Conservation (phyloP, 2,113 vertebrate species). For the Paedocypris sp. region DNA sequence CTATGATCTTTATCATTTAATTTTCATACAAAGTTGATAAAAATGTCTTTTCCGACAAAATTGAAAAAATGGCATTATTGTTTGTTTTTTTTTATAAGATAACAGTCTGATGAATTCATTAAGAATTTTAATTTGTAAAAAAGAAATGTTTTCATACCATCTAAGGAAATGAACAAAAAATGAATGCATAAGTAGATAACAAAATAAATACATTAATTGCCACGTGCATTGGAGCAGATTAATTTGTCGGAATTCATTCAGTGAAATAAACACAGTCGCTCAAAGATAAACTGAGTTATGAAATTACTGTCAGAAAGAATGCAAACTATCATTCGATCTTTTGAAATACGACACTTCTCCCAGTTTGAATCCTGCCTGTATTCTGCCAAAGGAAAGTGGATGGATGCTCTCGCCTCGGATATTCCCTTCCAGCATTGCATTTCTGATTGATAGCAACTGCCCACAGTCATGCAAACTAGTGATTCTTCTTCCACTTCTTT, state of each 20-base stretch:
- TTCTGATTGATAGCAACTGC: constrained; percentile 25
- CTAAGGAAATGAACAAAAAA: too few relatives aligned
- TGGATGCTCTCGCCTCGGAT: neutral
- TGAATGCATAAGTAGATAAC: too few relatives aligned
- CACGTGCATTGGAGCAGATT: too few relatives aligned
- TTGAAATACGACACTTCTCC: neutral
- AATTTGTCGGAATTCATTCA: neutral
- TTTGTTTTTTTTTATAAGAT: too few relatives aligned
- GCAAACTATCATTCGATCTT: neutral
- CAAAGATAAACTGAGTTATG: neutral
- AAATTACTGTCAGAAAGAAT: neutral
- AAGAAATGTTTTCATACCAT: too few relatives aligned
- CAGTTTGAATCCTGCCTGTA: neutral
- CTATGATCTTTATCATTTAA: too few relatives aligned
- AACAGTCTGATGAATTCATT: too few relatives aligned
- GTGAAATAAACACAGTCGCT: neutral
- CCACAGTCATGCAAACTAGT: constrained; percentile 40
- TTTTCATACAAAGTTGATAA: too few relatives aligned
- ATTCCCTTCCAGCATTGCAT: neutral
- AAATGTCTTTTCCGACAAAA: too few relatives aligned
- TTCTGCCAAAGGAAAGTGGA: neutral
- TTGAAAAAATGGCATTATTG: too few relatives aligned
- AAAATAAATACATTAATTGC: too few relatives aligned
- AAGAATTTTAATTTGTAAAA: too few relatives aligned
- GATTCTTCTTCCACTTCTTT: constrained; percentile 46